A percentile compares a stretch with the other conserved stretches of the same genome.
Evolutionary conservation across 1,140 invertebrate species (phyloP).

Genomic region (Zaprionus ghesquierei): DNA sequence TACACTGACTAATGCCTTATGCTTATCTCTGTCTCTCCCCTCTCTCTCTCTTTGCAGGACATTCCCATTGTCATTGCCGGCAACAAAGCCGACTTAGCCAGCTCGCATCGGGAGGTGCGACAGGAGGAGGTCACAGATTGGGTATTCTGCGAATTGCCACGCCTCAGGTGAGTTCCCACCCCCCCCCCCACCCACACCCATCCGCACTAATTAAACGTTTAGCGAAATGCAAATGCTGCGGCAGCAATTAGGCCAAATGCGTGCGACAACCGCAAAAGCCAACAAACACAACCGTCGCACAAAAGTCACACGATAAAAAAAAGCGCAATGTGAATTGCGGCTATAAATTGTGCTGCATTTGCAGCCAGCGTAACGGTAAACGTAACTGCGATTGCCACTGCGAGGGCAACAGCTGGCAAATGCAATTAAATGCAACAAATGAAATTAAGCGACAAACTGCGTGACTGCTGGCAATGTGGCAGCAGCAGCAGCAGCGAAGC

Average conservation of each 20-base stretch:
- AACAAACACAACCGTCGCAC: slow-evolving; percentile 42
- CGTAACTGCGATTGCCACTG: background rate
- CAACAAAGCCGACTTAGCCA: slow-evolving; percentile 90
- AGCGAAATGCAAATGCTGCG: slow-evolving; percentile 43
- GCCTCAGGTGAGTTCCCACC: slow-evolving; percentile 84
- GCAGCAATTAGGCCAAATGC: slow-evolving; percentile 58
- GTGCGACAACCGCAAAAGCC: slow-evolving; percentile 37
- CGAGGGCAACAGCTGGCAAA: slow-evolving; percentile 11
- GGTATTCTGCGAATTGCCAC: slow-evolving; percentile 90
- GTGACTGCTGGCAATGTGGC: slow-evolving; percentile 45
- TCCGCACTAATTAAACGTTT: slow-evolving; percentile 41
- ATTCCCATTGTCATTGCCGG: slow-evolving; percentile 93
- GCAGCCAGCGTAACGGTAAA: slow-evolving; percentile 5
- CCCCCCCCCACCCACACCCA: background rate
- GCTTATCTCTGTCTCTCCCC: slow-evolving; percentile 11
- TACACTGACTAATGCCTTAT: slow-evolving; percentile 37
- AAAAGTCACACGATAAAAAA: slow-evolving; percentile 14
- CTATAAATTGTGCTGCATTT: slow-evolving; percentile 51
- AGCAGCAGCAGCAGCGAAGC: background rate
- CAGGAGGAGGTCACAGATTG: slow-evolving; percentile 91
- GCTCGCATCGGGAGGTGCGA: slow-evolving; percentile 86
- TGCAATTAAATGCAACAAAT: slow-evolving; percentile 77
- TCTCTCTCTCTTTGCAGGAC: slow-evolving; percentile 84
- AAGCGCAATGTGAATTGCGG: slow-evolving; percentile 58
- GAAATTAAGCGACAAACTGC: slow-evolving; percentile 69